These are phyloP conservation scores for Sternotherus odoratus DNA, from an alignment of 2,797 vertebrate genomes.

Conservation along the genomic window DNA sequence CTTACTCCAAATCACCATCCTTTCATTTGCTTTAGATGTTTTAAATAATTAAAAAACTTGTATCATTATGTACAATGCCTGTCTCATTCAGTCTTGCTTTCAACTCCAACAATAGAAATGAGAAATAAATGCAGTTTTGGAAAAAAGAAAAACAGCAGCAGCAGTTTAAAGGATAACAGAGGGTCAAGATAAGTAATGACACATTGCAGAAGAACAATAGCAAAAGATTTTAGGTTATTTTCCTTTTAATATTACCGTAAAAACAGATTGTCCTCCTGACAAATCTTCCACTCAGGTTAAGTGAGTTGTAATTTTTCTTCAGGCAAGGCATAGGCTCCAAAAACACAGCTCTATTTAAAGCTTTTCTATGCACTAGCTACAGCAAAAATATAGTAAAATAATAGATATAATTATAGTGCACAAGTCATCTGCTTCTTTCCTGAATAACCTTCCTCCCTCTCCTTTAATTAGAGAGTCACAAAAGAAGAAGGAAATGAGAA, in stretches of 20 bases:
- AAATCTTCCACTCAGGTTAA: conserved; percentile 3
- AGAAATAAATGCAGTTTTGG: not conserved
- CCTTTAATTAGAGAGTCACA: conserved; percentile 51
- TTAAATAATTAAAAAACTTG: not conserved
- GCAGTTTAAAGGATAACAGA: not conserved
- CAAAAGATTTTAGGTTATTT: conserved; percentile 5
- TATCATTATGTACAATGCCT: not conserved
- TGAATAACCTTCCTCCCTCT: conserved; percentile 53
- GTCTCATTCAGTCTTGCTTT: not conserved
- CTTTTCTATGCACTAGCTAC: conserved; percentile 64
- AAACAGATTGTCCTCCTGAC: not conserved
- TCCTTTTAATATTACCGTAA: not conserved
- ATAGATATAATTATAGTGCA: conserved; percentile 59
- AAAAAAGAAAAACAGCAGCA: not conserved
- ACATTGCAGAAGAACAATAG: not conserved
- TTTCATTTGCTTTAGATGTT: not conserved
- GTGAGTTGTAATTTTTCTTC: conserved; percentile 61
- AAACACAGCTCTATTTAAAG: conserved; percentile 61
- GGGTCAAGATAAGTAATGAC: not conserved
- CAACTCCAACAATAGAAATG: not conserved
- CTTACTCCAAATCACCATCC: not conserved
- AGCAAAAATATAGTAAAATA: conserved; percentile 50
- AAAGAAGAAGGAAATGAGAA: conserved; percentile 56
- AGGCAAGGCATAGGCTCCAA: conserved; percentile 59
- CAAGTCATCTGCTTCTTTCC: conserved; percentile 67